Evolutionary conservation across 2,888 invertebrate species (phyloP), one percentile per base, ranked within the genome.

Genomic region (Pheosia tremula): DNA sequence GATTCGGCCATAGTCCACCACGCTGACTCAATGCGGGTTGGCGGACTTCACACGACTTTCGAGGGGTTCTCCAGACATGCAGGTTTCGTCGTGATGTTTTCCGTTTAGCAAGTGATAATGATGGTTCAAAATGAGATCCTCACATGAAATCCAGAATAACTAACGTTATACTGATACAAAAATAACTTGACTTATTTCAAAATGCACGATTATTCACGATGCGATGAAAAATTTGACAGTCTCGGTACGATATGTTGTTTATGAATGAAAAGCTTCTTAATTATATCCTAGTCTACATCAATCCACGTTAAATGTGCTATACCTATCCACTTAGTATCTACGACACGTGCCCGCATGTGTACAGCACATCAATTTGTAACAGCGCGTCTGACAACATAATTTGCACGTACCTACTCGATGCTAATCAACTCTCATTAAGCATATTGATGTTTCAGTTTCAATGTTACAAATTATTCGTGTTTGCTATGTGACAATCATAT

Each of bases 401-500:
- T 81, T 80, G 77, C 77, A 74, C 80, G 75, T 72, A 77, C 24
- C 24, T 24, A 24, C 74, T 72, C 78, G 61, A 74, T 68, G 77
- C 88, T 87, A 88, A 90, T 90, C 88, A 89, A 86, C 82, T 74
- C 84, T 88, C 86, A 87, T 89, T 89, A 87, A 84, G 83, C 84
- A 76, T 84, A 87, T 86, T 85, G 84, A 79, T 83, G 85, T 81
- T 80, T 80, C 82, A 83, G 81, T 83, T 82, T 79, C 84, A 77
- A 58, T 75, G 81, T 87, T 83, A 88, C 85, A 86, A 24, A 85
- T 84, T 82, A 82, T 81, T 83, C 76, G 56, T 83, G 75, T 85
- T 86, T 84, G 79, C 69, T 62, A 64, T 76, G 62, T 66, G 69
- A 74, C 78, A 78, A 82, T 78, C 76, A 79, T 78, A 80, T 81